Base-by-base conservation (phyloP, 1,140 invertebrate genomes). In the Drosophila grimshawi region DNA sequence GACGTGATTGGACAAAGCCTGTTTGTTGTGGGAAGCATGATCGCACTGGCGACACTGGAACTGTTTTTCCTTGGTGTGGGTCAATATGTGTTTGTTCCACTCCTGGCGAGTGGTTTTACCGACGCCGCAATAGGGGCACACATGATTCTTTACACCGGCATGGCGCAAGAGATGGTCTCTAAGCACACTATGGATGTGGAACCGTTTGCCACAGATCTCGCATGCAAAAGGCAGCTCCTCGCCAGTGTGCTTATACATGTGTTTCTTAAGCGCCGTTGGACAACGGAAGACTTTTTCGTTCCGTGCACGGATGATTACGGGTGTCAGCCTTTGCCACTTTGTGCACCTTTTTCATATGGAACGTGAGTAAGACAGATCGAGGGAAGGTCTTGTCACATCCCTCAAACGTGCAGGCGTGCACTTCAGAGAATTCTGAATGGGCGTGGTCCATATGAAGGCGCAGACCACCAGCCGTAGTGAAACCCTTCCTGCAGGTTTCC, bases 181-280 rank as follows among this genome's bases (percentile, higher is more conserved):
- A 1, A 92, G 78, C 0, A 80, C 85, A 33, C 85, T 86, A 51
- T 92, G 91, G 6, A 89, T 91, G 37, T 80, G 78, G 73, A 91
- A 92, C 2, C 86, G 81, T 68, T 92, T 91, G 61, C 93, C 93
- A 77, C 94, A 94, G 5, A 94, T 94, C 49, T 94, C 94, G 71
- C 94, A 94, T 3, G 94, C 93, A 55, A 93, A 94, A 0, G 94
- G 94, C 59, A 94, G 93, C 78, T 94, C 93, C 19, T 94, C 93
- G 3, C 94, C 94, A 41, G 86, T 89, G 65, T 94, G 94, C 27
- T 94, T 94, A 37, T 94, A 94, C 65, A 94, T 94, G 63, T 94
- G 94, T 60, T 94, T 92, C 45, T 92, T 92, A 4, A 92, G 69
- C 2, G 91, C 91, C n/a, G 86, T 91, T 3, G 88, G 90, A 57